These are phyloP conservation scores for Gymnocheta viridis DNA, from an alignment of 2,888 invertebrate genomes.

Conservation along the genomic window DNA sequence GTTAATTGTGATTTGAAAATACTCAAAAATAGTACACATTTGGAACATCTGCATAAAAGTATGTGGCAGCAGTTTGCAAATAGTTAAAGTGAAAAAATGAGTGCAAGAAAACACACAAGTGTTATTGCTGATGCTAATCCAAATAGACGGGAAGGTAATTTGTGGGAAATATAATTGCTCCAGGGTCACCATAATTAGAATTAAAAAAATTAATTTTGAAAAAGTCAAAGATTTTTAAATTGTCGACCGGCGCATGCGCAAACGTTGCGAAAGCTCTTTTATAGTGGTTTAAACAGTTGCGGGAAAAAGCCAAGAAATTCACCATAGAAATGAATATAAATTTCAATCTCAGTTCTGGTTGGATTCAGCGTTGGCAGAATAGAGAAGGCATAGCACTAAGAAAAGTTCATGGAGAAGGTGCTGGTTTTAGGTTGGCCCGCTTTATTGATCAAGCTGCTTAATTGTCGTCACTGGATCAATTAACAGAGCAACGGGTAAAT, in stretches of 20 bases:
- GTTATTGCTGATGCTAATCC: no score
- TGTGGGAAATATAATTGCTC: slow-evolving; percentile 43
- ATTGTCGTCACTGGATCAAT: no score
- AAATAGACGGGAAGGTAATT: no score
- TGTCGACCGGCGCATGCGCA: slow-evolving; percentile 38
- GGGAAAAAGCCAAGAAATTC: slow-evolving; percentile 14
- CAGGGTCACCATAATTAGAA: slow-evolving; percentile 44
- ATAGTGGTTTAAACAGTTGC: neutral
- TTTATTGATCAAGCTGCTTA: no score
- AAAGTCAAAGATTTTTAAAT: slow-evolving; percentile 43
- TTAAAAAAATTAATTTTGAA: slow-evolving; percentile 42
- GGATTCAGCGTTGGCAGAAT: slow-evolving; percentile 26
- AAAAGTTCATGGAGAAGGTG: slow-evolving; percentile 26
- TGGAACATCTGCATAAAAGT: no score
- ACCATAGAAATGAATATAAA: slow-evolving; percentile 6
- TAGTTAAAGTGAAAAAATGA: no score
- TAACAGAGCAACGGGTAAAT: no score
- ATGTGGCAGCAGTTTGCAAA: no score
- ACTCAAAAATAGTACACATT: no score
- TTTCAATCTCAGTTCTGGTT: slow-evolving; percentile 18
- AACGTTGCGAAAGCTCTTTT: slow-evolving; percentile 13
- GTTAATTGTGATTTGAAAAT: no score
- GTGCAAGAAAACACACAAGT: no score
- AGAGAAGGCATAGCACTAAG: slow-evolving; percentile 17
- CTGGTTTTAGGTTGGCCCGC: no score